Evolutionary conservation across 2,888 invertebrate species (phyloP), one percentile per base, ranked within the genome.

Genomic region (Subacronicta megacephala): DNA sequence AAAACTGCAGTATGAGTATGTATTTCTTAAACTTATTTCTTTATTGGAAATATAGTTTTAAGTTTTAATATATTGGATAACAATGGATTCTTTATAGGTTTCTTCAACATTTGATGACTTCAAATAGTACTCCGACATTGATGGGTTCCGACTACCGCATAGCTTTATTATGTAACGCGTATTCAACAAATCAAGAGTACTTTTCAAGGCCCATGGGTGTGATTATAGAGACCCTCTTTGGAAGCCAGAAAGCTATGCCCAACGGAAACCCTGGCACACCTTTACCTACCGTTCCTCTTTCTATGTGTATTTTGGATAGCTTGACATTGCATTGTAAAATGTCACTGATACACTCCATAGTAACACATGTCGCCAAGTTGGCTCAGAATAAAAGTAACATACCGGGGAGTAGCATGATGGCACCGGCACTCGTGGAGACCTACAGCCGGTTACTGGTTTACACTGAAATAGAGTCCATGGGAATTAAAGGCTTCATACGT

Each of bases 291-390:
- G 96, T 97, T 9, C 99, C 99, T 0, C 93, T 99, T 41, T 97
- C 98, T 0, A 98, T 99, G 97, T 97, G 97, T 51, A 96, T 98
- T 50, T 92, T 99, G 40, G 99, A 99, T 86, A 98, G 99, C 16
- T 90, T 99, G 52, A 99, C 99, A 0, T 97, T 99, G 26, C 99
- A 99, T 83, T 98, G 98, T 29, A 99, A 99, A 92, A 99, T 99
- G 99, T 95, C 95, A 0, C 88, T 98, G 12, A 98, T 98, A 77
- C 95, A 96, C 84, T 92, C 95, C 40, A 98, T 98, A 73, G 97
- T 97, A 52, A 97, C 98, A 0, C 97, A 98, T 82, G 98, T 99
- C 42, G 97, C 98, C 33, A 98, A 98, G 83, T 95, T 98, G 74
- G 98, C 98, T 0, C 98, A 98, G 83, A 96, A 96, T 29, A 98